Evolutionary conservation across 2,888 invertebrate species (phyloP), one percentile per base, ranked within the genome.

Genomic region (Macroteleia sp.): DNA sequence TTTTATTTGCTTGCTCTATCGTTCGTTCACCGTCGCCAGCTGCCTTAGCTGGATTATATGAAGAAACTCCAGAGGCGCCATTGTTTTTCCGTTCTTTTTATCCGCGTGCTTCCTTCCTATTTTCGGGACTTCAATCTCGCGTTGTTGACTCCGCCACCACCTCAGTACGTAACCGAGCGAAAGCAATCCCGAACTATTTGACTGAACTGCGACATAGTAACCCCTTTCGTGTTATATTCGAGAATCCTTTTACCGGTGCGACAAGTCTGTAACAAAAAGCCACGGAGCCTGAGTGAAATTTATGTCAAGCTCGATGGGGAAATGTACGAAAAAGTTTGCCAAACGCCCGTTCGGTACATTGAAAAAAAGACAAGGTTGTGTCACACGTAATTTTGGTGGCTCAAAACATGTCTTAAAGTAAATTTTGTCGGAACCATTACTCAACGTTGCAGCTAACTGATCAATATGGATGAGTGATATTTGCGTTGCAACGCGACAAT

Each of bases 181-280:
- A 17, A 50, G 50, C 59, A 9, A 59, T 57, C n/a, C 50, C 32
- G 41, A 3, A 59, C 34, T 56, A 30, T 39, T 46, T 36, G 48
- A 16, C 46, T 34, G 32, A 28, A 20, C 14, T 19, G 50, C 22
- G 36, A 44, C 59, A 59, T 57, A 54, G 52, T 54, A 61, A 52
- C 42, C 34, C 46, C 28, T 28, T 25, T 50, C 46, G 48, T 17
- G 25, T 67, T 34, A 67, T 39, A 48, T 57, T 30, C 32, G 36
- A 32, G 56, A 25, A 41, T 22, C 50, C 39, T 67, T 52, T 56
- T 56, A 19, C 32, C 36, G 16, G 44, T 19, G 32, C 54, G 34
- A 30, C 46, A 44, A 66, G 54, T 46, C 69, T 69, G 69, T 4
- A 69, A 69, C 69, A 69, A 57, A 69, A 67, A 52, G 14, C 14